Conservation (phyloP, 2,888 invertebrate genomes). For the Hypolimnas misippus region DNA sequence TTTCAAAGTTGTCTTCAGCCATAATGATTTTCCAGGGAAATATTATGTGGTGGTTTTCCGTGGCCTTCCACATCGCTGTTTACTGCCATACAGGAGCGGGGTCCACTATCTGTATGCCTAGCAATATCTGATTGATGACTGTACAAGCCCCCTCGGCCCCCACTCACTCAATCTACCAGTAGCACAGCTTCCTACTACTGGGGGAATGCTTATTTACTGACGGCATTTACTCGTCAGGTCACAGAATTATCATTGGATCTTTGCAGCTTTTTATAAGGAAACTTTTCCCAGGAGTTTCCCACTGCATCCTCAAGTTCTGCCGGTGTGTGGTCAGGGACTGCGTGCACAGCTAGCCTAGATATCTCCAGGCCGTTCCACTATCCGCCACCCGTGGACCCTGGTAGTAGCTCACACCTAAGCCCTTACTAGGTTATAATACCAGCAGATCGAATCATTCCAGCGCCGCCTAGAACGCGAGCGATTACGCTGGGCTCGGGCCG, state of each 20-base stretch:
- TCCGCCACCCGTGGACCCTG: no score
- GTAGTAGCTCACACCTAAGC: no score
- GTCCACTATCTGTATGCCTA: background rate
- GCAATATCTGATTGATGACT: background rate
- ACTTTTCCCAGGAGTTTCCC: no score
- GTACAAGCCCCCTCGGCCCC: constrained; percentile 14
- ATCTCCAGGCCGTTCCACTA: no score
- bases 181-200: no score
- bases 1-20: background rate
- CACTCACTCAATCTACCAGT: no score
- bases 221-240: constrained; percentile 16
- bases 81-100: background rate
- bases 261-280: constrained; percentile 23
- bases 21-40: constrained; percentile 1
- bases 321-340: constrained; percentile 19
- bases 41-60: background rate
- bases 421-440: no score
- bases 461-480: no score
- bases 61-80: constrained; percentile 8
- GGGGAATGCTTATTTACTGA: no score
- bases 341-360: no score
- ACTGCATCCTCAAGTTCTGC: constrained; percentile 6
- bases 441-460: no score
- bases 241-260: constrained; percentile 15
- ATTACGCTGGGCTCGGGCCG: no score